A percentile compares a stretch with the other conserved stretches of the same genome.
Conservation (phyloP, 2,797 vertebrate species). For the Poeciliopsis paucimaculata region DNA sequence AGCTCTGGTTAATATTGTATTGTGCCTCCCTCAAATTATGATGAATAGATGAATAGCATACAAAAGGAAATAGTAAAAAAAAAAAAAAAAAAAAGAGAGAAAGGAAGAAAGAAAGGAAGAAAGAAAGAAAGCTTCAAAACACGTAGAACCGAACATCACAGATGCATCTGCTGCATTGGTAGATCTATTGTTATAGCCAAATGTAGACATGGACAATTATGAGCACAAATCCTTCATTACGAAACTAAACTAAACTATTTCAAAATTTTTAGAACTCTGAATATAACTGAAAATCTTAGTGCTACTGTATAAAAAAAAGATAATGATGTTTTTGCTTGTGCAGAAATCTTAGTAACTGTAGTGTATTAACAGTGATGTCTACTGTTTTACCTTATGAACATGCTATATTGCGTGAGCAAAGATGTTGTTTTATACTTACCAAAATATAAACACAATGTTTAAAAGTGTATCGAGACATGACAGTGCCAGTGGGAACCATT, state of each 20-base stretch:
- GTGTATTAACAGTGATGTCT: slow-evolving; percentile 54
- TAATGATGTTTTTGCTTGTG: neutral
- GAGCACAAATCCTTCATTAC: neutral
- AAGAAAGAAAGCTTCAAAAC: neutral
- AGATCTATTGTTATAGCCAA: neutral
- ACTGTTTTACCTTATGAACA: slow-evolving; percentile 64
- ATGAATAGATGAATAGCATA: neutral
- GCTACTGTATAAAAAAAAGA: neutral
- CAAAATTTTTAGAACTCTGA: neutral
- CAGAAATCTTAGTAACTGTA: slow-evolving; percentile 2
- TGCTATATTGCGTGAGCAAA: slow-evolving; percentile 35
- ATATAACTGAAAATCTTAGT: neutral
- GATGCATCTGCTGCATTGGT: neutral
- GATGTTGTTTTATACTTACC: slow-evolving; percentile 38
- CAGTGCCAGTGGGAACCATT: slow-evolving; percentile 31
- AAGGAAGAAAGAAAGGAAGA: too few species aligned
- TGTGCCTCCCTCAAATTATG: neutral
- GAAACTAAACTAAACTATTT: neutral
- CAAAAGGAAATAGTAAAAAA: neutral
- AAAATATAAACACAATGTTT: slow-evolving; percentile 17
- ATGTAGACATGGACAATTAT: neutral
- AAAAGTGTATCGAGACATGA: slow-evolving; percentile 24
- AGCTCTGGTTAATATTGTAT: neutral
- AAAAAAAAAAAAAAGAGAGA: neutral
- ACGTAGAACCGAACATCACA: neutral